Evolutionary conservation across 2,888 invertebrate species (phyloP).

Genomic region (Netelia melanura): DNA sequence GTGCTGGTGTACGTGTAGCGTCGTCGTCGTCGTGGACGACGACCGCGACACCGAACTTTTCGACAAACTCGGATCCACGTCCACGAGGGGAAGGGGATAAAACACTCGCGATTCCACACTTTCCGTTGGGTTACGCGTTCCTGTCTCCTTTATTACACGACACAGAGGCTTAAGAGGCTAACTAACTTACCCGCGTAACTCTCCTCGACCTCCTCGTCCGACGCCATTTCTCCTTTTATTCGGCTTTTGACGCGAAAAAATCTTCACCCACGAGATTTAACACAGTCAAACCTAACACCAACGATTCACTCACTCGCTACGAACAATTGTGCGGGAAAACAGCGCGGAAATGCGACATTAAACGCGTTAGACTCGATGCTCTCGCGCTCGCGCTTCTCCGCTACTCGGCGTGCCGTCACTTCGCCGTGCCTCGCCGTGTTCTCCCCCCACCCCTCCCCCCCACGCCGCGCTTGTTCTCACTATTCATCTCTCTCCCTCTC

Average conservation of each 20-base stretch:
- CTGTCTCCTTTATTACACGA: conserved; percentile 61
- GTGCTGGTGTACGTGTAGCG: conserved; percentile 39
- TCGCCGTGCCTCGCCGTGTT: conserved; percentile 70
- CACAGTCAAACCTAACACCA: conserved; percentile 42
- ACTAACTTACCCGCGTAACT: conserved; percentile 92
- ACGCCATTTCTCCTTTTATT: conserved; percentile 92
- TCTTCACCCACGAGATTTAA: background rate
- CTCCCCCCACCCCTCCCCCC: conserved; percentile 57
- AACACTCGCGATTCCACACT: background rate
- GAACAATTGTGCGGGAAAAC: conserved; percentile 69
- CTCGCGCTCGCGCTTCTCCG: conserved; percentile 68
- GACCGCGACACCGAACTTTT: conserved; percentile 66
- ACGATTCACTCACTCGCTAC: conserved; percentile 54
- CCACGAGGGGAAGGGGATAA: conserved; percentile 14
- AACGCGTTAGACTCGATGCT: conserved; percentile 72
- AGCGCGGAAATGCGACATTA: conserved; percentile 77
- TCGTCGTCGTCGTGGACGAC: conserved; percentile 39
- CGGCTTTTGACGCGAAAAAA: conserved; percentile 27
- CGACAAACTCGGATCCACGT: conserved; percentile 68
- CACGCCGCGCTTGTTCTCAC: conserved; percentile 13
- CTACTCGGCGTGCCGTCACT: conserved; percentile 76
- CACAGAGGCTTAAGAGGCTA: conserved; percentile 38
- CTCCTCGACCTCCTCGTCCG: conserved; percentile 95
- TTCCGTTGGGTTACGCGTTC: background rate
- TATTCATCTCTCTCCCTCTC: conserved; percentile 57